phyloP scores from a whole-genome alignment of 2,113 vertebrate genomes.

The Petroica traversi region DNA sequence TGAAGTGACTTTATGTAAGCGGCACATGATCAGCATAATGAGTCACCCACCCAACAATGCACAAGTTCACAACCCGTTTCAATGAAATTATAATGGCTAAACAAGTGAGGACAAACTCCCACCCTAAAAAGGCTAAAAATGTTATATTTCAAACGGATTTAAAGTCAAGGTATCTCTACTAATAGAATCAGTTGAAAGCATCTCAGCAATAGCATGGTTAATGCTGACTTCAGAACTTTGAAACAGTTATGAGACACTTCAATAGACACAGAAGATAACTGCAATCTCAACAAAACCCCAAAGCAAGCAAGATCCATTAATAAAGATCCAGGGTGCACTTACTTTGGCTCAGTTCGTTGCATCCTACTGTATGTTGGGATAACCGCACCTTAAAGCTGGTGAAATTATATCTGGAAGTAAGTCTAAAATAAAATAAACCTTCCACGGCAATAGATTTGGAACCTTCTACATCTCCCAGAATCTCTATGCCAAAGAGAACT shows the following conservation, averaged over 20 bases:
- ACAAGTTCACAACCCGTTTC: not conserved
- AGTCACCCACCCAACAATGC: not conserved
- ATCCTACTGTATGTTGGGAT: not conserved
- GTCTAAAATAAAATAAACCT: not conserved
- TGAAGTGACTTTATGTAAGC: slow-evolving; percentile 12
- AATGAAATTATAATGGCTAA: not conserved
- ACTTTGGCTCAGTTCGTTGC: not conserved
- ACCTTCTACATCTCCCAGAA: not conserved
- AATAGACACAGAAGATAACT: not conserved
- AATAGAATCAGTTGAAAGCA: not conserved
- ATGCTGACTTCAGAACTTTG: not conserved
- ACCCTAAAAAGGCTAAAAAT: not conserved
- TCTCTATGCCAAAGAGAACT: not conserved
- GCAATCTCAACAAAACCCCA: not conserved
- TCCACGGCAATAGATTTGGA: not conserved
- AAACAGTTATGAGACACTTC: not conserved
- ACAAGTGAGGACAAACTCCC: not conserved
- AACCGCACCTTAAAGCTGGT: not conserved
- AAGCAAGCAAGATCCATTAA: not conserved
- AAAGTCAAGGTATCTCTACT: not conserved
- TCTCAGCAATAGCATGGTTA: not conserved
- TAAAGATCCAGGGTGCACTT: not conserved
- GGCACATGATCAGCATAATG: not conserved
- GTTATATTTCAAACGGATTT: not conserved
- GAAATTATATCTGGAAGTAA: not conserved